Evolutionary conservation across 2,888 invertebrate species (phyloP).

Genomic region (Antheraea yamamai): DNA sequence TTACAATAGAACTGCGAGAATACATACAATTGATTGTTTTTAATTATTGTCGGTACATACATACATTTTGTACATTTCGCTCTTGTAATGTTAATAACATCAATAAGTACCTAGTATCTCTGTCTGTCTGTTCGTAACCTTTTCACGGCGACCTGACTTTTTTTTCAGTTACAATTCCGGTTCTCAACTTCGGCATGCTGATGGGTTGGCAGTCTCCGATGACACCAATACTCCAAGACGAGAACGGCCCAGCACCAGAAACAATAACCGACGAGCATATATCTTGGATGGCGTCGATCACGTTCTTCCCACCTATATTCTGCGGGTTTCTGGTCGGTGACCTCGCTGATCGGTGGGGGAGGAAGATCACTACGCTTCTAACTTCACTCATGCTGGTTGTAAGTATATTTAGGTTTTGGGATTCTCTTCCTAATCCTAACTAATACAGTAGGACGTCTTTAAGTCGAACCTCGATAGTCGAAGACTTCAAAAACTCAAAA

Average conservation of each 20-base stretch:
- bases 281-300: conserved; percentile 82
- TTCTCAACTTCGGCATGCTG: conserved; percentile 80
- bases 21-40: too few species aligned
- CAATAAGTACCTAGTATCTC: too few species aligned
- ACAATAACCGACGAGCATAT: conserved; percentile 75
- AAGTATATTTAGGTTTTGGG: conserved; percentile 45
- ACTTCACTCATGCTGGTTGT: conserved; percentile 80
- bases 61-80: too few species aligned
- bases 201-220: conserved; percentile 83
- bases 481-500: too few species aligned
- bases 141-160: background rate
- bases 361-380: conserved; percentile 77
- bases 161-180: conserved; percentile 77
- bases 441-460: too few species aligned
- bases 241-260: conserved; percentile 70
- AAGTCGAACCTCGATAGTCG: too few species aligned
- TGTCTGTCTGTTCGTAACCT: too few species aligned
- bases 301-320: conserved; percentile 80
- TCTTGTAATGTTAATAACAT: too few species aligned
- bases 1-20: too few species aligned
- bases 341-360: conserved; percentile 77
- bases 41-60: too few species aligned
- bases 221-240: conserved; percentile 74
- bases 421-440: background rate
- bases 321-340: conserved; percentile 80